phyloP scores from a whole-genome alignment of 2,888 invertebrate genomes.

The Chloroclysta siterata region DNA sequence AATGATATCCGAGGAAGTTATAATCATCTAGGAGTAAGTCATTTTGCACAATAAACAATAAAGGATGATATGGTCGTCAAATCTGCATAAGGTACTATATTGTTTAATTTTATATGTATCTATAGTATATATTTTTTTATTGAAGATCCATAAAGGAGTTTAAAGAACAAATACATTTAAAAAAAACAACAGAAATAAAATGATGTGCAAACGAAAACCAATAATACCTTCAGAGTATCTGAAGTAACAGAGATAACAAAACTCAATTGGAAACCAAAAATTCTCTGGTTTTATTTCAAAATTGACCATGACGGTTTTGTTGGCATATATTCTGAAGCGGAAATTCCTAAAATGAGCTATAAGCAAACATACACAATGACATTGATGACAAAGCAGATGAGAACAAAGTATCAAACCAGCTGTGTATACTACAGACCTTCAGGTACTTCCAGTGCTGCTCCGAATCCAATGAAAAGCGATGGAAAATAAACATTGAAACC shows the following conservation, averaged over 20 bases:
- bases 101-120: too few relatives aligned
- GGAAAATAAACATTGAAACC: slow-evolving; percentile 56
- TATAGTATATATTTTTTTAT: too few relatives aligned
- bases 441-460: slow-evolving; percentile 92
- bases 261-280: background rate
- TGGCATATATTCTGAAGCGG: background rate
- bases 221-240: too few relatives aligned
- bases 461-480: slow-evolving; percentile 73
- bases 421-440: slow-evolving; percentile 88
- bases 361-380: slow-evolving; percentile 7
- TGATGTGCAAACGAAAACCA: too few relatives aligned
- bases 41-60: too few relatives aligned
- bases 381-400: slow-evolving; percentile 25
- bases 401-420: slow-evolving; percentile 39
- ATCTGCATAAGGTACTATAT: too few relatives aligned
- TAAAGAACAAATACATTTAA: too few relatives aligned
- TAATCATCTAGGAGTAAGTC: background rate
- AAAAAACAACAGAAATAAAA: too few relatives aligned
- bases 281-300: background rate
- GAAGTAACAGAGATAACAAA: too few relatives aligned
- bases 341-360: background rate
- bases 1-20: slow-evolving; percentile 18
- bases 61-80: too few relatives aligned
- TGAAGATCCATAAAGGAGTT: too few relatives aligned
- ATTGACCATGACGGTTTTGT: background rate